Evolutionary conservation across 2,797 vertebrate genomes (phyloP).

Genomic region (Siniperca obscura): DNA sequence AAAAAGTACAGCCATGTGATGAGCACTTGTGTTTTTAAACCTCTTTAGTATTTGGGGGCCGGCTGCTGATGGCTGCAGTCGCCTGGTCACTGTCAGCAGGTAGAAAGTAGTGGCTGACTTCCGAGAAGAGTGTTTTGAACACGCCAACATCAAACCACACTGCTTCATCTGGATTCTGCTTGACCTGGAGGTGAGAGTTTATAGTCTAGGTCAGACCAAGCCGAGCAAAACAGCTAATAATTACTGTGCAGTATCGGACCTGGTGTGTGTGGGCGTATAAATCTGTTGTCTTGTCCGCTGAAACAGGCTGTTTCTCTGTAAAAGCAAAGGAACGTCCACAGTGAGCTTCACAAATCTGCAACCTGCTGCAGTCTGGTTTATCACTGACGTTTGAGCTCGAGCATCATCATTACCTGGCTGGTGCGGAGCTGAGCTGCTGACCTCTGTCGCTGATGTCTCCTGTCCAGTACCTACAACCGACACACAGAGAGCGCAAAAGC

Average conservation of each 20-base stretch:
- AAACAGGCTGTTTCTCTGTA: constrained; percentile 43
- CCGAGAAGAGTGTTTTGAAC: constrained; percentile 91
- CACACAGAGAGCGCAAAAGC: constrained; percentile 1
- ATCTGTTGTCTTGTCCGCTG: constrained; percentile 27
- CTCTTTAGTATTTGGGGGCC: constrained; percentile 65
- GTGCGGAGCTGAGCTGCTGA: constrained; percentile 41
- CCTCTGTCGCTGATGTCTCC: constrained; percentile 17
- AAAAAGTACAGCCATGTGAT: background rate
- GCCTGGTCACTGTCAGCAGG: constrained; percentile 85
- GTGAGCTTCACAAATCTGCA: background rate
- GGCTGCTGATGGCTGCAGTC: constrained; percentile 30
- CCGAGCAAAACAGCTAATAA: background rate
- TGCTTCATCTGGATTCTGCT: constrained; percentile 75
- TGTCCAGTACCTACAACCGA: constrained; percentile 44
- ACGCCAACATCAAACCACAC: constrained; percentile 95
- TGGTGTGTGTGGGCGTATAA: constrained; percentile 38
- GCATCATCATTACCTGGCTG: constrained; percentile 55
- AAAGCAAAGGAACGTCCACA: background rate
- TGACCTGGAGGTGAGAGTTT: constrained; percentile 42
- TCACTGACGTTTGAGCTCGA: background rate
- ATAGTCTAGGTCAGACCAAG: background rate
- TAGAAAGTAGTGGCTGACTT: constrained; percentile 93
- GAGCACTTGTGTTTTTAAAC: constrained; percentile 39
- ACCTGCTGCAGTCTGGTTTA: background rate
- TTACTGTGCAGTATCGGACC: constrained; percentile 40